Conservation (phyloP, 2,113 vertebrate genomes). For the Tonatia bakeri region DNA sequence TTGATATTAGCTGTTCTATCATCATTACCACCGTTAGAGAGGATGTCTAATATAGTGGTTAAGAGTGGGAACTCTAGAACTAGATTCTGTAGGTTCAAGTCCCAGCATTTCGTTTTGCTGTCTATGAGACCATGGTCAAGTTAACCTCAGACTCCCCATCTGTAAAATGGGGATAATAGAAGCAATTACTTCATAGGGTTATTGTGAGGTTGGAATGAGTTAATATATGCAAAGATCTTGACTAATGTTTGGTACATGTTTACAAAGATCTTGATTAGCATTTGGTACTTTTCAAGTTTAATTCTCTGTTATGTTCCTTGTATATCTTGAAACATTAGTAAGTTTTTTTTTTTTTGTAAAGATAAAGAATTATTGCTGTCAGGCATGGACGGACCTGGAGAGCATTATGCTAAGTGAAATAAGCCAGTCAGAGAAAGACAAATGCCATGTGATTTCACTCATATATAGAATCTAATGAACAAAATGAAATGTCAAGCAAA, state of each 20-base stretch:
- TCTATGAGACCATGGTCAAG: not conserved
- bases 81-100: not conserved
- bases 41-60: not conserved
- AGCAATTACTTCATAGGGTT: not conserved
- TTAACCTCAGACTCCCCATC: not conserved
- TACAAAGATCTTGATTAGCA: not conserved
- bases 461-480: too few species aligned
- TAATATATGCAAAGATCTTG: not conserved
- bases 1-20: not conserved
- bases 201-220: not conserved
- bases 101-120: not conserved
- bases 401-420: too few species aligned
- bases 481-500: too few species aligned
- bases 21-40: not conserved
- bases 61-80: not conserved
- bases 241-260: not conserved
- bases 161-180: constrained; percentile 16
- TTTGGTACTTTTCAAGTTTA: not conserved
- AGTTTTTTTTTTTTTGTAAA: not conserved
- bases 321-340: constrained; percentile 16
- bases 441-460: too few species aligned
- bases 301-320: not conserved
- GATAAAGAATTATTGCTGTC: not conserved
- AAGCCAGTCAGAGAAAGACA: too few species aligned
- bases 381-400: too few species aligned